Base-by-base conservation (phyloP, 2,113 vertebrate species). In the Hypanus sabinus region DNA sequence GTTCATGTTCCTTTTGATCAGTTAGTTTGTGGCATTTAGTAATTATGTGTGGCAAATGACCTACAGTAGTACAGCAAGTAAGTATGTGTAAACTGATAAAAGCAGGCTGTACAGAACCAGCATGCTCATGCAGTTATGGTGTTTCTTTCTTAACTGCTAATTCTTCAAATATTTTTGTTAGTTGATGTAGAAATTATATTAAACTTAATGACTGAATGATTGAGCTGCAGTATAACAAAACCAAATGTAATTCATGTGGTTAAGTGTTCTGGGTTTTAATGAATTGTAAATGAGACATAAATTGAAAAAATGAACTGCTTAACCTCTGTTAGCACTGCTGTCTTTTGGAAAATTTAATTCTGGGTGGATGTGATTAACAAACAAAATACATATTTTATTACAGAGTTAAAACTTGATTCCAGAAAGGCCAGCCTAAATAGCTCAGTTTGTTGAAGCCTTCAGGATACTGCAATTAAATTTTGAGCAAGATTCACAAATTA, bases 51-150 rank as follows among this genome's bases (percentile, higher is more conserved):
- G 85, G 85, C 85, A 65, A 90, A 90, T 90, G 85, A 90, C 85
- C 62, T 62, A 88, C 83, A 90, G 85, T 65, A 65, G n/a, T 90
- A 65, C 60, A 90, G 30, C 85, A 68, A 65, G 85, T 90, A 90
- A 85, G 46, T 60, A 85, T 85, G 81, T 85, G 81, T 60, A 85
- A 90, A 90, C 60, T 88, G 85, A 90, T 14, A 33, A 68, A 65
- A 90, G n/a, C 60, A 90, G 65, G 85, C 30, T 65, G n/a, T 5
- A 65, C 62, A n/a, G n/a, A 90, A 68, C 5, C 85, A 90, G 85
- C 60, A 33, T 90, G 60, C 27, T 55, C 38, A 55, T 90, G 14
- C 30, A 9, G n/a, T 65, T n/a, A 65, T 8, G 14, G 83, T 20
- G 12, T 68, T 68, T 90, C 85, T 90, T 60, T 27, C 33, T 68